A percentile compares a stretch with the other conserved stretches of the same genome.
phyloP scores from a whole-genome alignment of 2,113 vertebrate species.

The Bambusicola thoracicus region DNA sequence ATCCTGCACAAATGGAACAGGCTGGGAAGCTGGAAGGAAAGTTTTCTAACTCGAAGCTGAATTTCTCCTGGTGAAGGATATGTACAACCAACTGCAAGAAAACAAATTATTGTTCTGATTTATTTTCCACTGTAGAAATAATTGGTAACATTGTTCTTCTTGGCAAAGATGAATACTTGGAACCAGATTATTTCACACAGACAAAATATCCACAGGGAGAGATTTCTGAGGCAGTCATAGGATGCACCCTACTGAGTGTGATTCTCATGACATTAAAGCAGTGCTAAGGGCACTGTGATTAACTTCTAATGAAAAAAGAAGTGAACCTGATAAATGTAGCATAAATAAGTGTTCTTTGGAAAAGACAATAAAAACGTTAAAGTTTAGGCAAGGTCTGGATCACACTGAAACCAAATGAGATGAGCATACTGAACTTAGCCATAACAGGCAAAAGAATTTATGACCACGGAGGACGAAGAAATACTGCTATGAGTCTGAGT shows the following conservation, averaged over 20 bases:
- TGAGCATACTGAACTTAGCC: conserved; percentile 31
- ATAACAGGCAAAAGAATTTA: conserved; percentile 54
- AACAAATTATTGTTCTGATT: conserved; percentile 55
- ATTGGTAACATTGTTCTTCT: conserved; percentile 70
- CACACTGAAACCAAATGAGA: neutral
- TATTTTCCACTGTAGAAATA: conserved; percentile 65
- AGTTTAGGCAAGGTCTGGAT: conserved; percentile 47
- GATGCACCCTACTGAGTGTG: conserved; percentile 66
- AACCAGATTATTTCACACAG: conserved; percentile 53
- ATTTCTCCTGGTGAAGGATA: conserved; percentile 51
- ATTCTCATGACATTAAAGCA: conserved; percentile 68
- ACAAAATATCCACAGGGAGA: conserved; percentile 69
- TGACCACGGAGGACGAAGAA: conserved; percentile 11
- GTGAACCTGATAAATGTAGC: conserved; percentile 26
- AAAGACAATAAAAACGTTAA: conserved; percentile 28
- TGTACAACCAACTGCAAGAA: conserved; percentile 35
- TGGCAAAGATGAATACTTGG: conserved; percentile 69
- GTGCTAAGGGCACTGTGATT: neutral
- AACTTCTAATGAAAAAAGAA: conserved; percentile 46
- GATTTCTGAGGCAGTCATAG: conserved; percentile 62
- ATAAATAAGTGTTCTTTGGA: conserved; percentile 10
- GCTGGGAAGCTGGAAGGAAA: neutral
- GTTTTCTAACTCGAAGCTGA: neutral
- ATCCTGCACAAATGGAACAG: neutral
- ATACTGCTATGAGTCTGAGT: conserved; percentile 4